A percentile compares a stretch with the other conserved stretches of the same genome.
These are phyloP conservation scores for Atlantisia rogersi DNA, from an alignment of 2,113 vertebrate genomes.

Conservation along the genomic window DNA sequence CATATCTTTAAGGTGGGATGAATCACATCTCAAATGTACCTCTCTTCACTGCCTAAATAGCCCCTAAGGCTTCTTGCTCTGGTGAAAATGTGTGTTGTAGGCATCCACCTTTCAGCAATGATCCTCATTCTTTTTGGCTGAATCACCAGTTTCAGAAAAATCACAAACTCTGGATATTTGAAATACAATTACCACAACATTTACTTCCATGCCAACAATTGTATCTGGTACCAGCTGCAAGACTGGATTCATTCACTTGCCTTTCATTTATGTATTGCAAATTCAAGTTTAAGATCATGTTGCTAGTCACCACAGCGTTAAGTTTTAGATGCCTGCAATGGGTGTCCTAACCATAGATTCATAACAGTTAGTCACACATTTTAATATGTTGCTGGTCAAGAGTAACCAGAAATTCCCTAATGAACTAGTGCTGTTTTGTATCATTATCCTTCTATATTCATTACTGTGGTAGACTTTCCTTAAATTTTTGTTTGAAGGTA, in stretches of 20 bases:
- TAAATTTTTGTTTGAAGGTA: slow-evolving; percentile 73
- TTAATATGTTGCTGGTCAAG: slow-evolving; percentile 16
- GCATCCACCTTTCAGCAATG: not conserved
- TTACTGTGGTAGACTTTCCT: not conserved
- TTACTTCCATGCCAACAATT: not conserved
- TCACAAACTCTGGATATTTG: not conserved
- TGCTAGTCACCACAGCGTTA: slow-evolving; percentile 10
- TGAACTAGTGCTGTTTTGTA: not conserved
- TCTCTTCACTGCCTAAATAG: not conserved
- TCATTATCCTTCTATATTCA: not conserved
- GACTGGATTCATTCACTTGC: not conserved
- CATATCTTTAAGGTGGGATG: not conserved
- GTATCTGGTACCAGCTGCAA: not conserved
- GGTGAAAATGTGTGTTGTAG: not conserved
- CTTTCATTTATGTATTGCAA: slow-evolving; percentile 12
- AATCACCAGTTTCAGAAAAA: slow-evolving; percentile 10
- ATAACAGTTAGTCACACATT: slow-evolving; percentile 34
- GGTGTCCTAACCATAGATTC: slow-evolving; percentile 25
- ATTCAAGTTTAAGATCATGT: not conserved
- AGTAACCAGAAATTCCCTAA: not conserved
- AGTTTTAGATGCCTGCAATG: not conserved
- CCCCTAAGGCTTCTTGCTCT: not conserved
- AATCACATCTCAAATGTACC: not conserved
- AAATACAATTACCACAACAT: not conserved
- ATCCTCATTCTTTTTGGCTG: not conserved